Conservation (phyloP, 2,888 invertebrate species). For the Hetaerina titia region DNA sequence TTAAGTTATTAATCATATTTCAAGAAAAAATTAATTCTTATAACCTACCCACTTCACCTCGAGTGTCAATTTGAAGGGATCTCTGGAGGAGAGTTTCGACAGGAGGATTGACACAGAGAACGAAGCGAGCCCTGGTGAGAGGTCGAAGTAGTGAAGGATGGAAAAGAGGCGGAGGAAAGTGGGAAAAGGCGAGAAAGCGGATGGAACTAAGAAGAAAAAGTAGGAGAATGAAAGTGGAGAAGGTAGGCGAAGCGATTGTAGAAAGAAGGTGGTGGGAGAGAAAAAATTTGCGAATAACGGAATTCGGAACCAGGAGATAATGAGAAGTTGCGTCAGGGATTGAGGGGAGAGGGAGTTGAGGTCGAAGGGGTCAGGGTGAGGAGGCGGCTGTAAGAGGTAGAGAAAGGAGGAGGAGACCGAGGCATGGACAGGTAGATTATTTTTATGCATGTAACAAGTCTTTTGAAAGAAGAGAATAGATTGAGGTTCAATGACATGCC, state of each 20-base stretch:
- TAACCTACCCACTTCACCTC: too few relatives aligned
- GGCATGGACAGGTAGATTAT: neutral
- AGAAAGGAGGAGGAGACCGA: neutral
- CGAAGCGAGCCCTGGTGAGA: neutral
- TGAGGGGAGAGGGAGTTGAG: neutral
- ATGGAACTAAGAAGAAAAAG: neutral
- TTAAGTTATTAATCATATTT: too few relatives aligned
- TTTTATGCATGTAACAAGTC: neutral
- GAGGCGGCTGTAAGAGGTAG: neutral
- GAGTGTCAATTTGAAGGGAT: too few relatives aligned
- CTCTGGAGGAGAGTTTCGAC: neutral
- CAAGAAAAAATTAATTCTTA: too few relatives aligned
- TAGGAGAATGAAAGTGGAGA: neutral
- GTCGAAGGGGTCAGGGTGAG: neutral
- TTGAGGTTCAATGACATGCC: neutral
- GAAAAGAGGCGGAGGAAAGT: neutral
- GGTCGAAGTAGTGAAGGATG: neutral
- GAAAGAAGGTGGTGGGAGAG: neutral
- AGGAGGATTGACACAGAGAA: neutral
- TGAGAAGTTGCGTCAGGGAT: neutral
- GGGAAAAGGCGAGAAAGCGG: neutral
- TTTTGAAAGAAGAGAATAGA: neutral
- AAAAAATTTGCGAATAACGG: constrained; percentile 18
- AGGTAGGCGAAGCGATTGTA: neutral
- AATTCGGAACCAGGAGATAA: neutral